Evolutionary conservation across 2,797 vertebrate species (phyloP), one percentile per base, ranked within the genome.

Genomic region (Furcifer pardalis): DNA sequence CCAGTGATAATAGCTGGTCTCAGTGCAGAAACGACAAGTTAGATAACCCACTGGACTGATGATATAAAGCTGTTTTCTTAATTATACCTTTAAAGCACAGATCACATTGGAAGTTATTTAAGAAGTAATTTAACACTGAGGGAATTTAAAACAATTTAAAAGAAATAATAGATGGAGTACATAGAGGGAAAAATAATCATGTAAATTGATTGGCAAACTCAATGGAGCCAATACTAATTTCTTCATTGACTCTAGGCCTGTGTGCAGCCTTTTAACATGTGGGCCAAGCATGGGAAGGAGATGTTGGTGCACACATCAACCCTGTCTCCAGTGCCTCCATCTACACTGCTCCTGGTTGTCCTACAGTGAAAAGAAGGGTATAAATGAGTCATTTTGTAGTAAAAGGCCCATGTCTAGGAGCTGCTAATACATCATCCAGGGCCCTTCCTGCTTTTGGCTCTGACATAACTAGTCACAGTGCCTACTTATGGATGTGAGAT

Each of bases 221-320:
- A 79, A 5, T 88, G 6, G 25, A 85, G 86, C 87, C 10, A 8
- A 1, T 5, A 63, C 23, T 68, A 42, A 80, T 78, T 82, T 13
- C 79, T 85, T n/a, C 1, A 0, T 35, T 91, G 77, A 87, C 86
- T 79, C 40, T 74, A 74, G 30, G 30, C 8, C 13, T 49, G 17
- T 30, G 15, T 5, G n/a, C 30, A 32, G 7, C 17, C 27, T 74
- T 13, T 15, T 19, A 44, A 49, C 30, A 17, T n/a, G 15, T n/a
- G 12, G 27, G 44, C 30, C 7, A 74, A 74, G 13, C 10, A 1
- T 65, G 62, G 3, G 30, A 4, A 5, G 63, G 30, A n/a, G 63
- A n/a, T 7, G 5, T 65, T 30, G 60, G 27, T 7, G 23, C 27
- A 63, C 60, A 63, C 2, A 9, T 9, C 8, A 65, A 30, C 63